Evolutionary conservation across 2,797 vertebrate species (phyloP), one percentile per base, ranked within the genome.

Genomic region (Ficedula albicollis): DNA sequence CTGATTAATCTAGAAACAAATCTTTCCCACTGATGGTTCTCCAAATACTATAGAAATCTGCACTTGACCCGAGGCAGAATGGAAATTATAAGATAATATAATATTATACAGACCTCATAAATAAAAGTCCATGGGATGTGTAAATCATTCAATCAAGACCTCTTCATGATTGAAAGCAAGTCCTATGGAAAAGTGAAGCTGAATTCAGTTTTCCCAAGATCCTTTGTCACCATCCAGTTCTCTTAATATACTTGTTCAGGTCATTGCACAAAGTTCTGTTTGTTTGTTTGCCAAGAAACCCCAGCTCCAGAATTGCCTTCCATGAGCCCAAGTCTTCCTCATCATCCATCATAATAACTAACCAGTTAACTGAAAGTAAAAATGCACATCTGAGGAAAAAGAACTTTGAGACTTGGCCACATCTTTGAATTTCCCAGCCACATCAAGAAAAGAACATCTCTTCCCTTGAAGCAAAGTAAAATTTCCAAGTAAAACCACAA

Each of bases 11-110:
- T 87, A 54, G 43, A 89, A 88, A 81, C 14, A 85, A 93, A 68
- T 49, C 82, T 87, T 87, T 87, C 62, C 38, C 64, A 51, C 38
- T 89, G 5, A 85, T 72, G 38, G 39, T 69, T 80, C 68, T 80
- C 66, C 23, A 44, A 83, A 46, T 70, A 48, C 87, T 81, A 85
- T 39, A 88, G 87, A 94, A 91, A 93, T 84, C 75, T 93, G 54
- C 58, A 78, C 84, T 83, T 93, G 73, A 72, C 93, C 82, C 4
- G 36, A 88, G 91, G 93, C 87, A 85, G 73, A 79, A 84, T 82
- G 90, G 90, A 95, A 93, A 91, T 91, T 44, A 83, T 93, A 62
- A 87, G 52, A 89, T 89, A 87, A 94, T 84, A 80, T 85, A 96
- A 91, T 52, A 91, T 52, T 30, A 30, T 58, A 13, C 16, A 85